Evolutionary conservation across 2,113 vertebrate species (phyloP), one percentile per base, ranked within the genome.

Genomic region (Ascaphus truei): DNA sequence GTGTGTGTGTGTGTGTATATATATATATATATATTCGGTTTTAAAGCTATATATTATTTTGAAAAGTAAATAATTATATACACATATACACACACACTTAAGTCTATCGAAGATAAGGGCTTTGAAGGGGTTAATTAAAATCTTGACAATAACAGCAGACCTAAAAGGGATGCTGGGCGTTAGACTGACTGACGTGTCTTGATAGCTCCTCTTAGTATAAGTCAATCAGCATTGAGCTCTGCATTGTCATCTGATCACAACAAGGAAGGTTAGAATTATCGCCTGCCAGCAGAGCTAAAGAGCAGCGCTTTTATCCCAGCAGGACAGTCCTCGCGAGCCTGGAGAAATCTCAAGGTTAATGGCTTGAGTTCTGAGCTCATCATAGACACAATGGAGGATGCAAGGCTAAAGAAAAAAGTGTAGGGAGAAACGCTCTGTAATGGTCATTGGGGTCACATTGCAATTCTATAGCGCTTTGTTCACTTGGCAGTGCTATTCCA

Each of bases 281-380:
- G 33, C 66, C 66, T 15, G 56, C 66, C 45, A 25, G 55, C 56
- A 69, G 31, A 39, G 43, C 30, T 69, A 50, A 20, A 60, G 56
- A 60, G 33, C 16, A n/a, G 56, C 47, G 65, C 65, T 68, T 68
- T 68, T 68, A 68, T 68, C 65, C 55, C 66, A 69, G 66, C 66
- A 69, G 66, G 65, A 56, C 66, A 60, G 56, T 59, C 55, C 55
- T 60, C 66, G 25, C 11, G 45, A 59, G 43, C 66, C 37, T 45
- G 6, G 45, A 37, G 43, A 69, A 59, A 59, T 34, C 66, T 69
- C 56, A 69, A 69, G 56, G 66, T 69, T 69, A 69, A 69, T 69
- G 66, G 66, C 66, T 59, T 47, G 37, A 60, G 56, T 60, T 58
- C 66, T 59, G 55, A 29, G 45, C 66, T 69, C 45, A 43, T 50